Evolutionary conservation across 2,888 invertebrate species (phyloP).

Genomic region (Hofmannophila pseudospretella): DNA sequence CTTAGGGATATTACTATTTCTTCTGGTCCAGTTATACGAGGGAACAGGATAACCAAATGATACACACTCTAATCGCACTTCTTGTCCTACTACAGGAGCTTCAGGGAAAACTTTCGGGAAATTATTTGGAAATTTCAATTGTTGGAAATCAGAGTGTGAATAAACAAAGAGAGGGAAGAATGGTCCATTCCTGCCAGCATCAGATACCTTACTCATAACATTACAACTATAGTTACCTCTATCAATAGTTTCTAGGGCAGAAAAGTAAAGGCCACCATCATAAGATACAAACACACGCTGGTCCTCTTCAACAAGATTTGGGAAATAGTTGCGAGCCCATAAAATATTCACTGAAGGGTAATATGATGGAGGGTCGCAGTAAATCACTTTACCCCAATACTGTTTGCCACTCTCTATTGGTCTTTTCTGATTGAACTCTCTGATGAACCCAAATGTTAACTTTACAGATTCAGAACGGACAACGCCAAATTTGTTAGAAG

Average conservation of each 20-base stretch:
- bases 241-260: constrained; percentile 94
- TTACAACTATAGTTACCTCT: constrained; percentile 94
- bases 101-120: constrained; percentile 98
- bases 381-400: constrained; percentile 95
- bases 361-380: constrained; percentile 95
- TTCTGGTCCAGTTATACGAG: constrained; percentile 94
- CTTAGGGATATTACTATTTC: constrained; percentile 84
- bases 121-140: constrained; percentile 94
- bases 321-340: constrained; percentile 94
- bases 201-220: constrained; percentile 91
- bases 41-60: constrained; percentile 98
- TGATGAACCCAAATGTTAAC: constrained; percentile 92
- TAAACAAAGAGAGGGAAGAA: constrained; percentile 89
- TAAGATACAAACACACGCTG: constrained; percentile 94
- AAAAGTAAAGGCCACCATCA: constrained; percentile 96
- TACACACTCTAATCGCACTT: constrained; percentile 95
- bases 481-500: constrained; percentile 92
- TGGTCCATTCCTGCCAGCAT: constrained; percentile 93
- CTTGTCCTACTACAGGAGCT: constrained; percentile 92
- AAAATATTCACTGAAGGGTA: constrained; percentile 93
- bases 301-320: constrained; percentile 96
- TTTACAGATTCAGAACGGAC: constrained; percentile 92
- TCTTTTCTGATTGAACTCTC: constrained; percentile 93
- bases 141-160: constrained; percentile 93
- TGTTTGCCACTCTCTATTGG: constrained; percentile 90